phyloP scores from a whole-genome alignment of 2,888 invertebrate genomes.

The Troglohyphantes excavatus region DNA sequence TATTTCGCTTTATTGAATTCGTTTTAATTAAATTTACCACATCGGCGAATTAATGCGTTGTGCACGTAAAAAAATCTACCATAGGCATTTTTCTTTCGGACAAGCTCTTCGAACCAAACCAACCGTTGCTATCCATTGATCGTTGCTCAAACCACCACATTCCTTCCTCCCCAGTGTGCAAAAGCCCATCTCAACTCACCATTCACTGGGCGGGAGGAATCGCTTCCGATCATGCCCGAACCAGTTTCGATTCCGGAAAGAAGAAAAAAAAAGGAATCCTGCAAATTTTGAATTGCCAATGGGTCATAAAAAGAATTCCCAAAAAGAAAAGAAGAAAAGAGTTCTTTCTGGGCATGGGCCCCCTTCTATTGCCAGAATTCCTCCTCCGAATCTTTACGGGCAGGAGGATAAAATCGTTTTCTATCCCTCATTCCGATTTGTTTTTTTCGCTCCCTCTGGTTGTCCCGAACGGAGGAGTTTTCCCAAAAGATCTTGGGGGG shows the following conservation, averaged over 20 bases:
- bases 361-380: constrained; percentile 6
- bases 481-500: not conserved
- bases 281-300: constrained; percentile 57
- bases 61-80: too few species aligned
- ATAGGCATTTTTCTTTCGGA: too few species aligned
- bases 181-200: not conserved
- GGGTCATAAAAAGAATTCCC: constrained; percentile 47
- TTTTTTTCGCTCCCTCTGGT: constrained; percentile 45
- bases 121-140: not conserved
- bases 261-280: not conserved
- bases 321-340: constrained; percentile 13
- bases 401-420: constrained; percentile 67
- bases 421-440: constrained; percentile 62
- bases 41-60: too few species aligned
- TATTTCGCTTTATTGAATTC: too few species aligned
- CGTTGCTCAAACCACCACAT: not conserved
- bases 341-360: not conserved
- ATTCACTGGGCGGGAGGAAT: not conserved
- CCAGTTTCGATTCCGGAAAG: not conserved
- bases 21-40: not conserved
- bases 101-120: too few species aligned
- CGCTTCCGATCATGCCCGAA: not conserved
- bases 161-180: constrained; percentile 27
- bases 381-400: constrained; percentile 63
- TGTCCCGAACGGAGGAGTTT: constrained; percentile 1